Percentiles rank a stretch among this genome's conserved stretches.
These are phyloP conservation scores for Athrips mouffetella DNA, from an alignment of 2,888 invertebrate species.

Conservation along the genomic window DNA sequence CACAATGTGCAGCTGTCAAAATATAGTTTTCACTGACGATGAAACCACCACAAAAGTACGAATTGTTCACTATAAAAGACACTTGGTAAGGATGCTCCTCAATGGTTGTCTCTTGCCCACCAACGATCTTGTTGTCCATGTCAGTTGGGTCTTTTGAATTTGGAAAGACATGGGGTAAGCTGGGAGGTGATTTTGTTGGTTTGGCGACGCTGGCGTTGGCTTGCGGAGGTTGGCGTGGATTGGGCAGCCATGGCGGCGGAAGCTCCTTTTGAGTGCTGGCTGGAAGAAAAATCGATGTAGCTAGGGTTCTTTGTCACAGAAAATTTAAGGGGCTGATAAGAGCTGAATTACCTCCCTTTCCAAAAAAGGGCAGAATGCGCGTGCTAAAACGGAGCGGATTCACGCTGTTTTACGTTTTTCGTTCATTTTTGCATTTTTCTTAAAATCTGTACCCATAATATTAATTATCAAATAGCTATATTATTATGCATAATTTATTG, in stretches of 20 bases:
- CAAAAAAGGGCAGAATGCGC: too few species aligned
- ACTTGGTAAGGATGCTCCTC: conserved; percentile 66
- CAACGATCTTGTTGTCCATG: conserved; percentile 54
- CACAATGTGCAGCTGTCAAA: conserved; percentile 71
- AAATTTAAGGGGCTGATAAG: too few species aligned
- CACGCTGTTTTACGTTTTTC: too few species aligned
- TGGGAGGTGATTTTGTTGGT: not conserved
- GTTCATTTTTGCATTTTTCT: too few species aligned
- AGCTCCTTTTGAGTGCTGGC: not conserved
- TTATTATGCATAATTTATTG: too few species aligned
- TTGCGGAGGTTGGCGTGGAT: not conserved
- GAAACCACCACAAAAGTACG: conserved; percentile 69
- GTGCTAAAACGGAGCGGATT: too few species aligned
- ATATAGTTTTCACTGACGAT: conserved; percentile 65
- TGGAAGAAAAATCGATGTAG: not conserved
- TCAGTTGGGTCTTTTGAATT: conserved; percentile 11
- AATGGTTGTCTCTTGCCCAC: conserved; percentile 56
- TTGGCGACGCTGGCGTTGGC: not conserved
- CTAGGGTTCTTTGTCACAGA: too few species aligned
- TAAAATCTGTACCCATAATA: too few species aligned
- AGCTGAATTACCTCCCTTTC: too few species aligned
- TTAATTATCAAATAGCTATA: too few species aligned
- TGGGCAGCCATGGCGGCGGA: conserved; percentile 1
- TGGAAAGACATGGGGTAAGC: not conserved
- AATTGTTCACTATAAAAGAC: conserved; percentile 60